phyloP scores from a whole-genome alignment of 1,140 invertebrate genomes.

The Conus betulinus region DNA sequence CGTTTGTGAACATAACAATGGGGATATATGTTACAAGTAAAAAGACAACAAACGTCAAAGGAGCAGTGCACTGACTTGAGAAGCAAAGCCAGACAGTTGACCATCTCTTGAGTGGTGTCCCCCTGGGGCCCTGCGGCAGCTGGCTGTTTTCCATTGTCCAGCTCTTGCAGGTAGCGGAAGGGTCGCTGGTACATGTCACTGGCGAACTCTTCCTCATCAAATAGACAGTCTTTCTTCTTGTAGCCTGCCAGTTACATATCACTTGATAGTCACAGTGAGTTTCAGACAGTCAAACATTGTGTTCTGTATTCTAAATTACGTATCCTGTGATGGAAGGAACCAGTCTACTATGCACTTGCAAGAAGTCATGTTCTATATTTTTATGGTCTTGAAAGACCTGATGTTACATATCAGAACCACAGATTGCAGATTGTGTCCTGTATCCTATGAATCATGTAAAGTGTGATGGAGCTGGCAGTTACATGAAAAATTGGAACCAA shows the following conservation, averaged over 20 bases:
- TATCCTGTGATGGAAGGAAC: not conserved
- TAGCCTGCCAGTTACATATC: conserved; percentile 37
- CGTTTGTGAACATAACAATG: too few relatives aligned
- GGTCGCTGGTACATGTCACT: conserved; percentile 67
- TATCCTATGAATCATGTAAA: too few relatives aligned
- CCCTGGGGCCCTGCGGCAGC: not conserved
- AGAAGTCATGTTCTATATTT: not conserved
- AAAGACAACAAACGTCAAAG: not conserved
- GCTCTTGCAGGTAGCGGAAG: conserved; percentile 61
- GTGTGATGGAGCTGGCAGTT: too few relatives aligned
- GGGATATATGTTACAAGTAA: too few relatives aligned
- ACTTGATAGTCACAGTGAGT: too few relatives aligned
- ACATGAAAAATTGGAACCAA: too few relatives aligned
- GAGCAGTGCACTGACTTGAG: conserved; percentile 38
- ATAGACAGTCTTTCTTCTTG: conserved; percentile 55
- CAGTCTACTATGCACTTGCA: not conserved
- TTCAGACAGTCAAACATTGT: not conserved
- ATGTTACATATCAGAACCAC: not conserved
- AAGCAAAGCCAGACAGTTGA: conserved; percentile 47
- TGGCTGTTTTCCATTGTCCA: conserved; percentile 4
- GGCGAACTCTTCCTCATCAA: conserved; percentile 65
- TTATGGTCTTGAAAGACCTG: not conserved
- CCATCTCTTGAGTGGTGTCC: not conserved
- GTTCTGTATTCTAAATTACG: too few relatives aligned
- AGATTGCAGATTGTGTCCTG: too few relatives aligned